Base-by-base conservation (phyloP, 2,797 vertebrate genomes). In the Pipistrellus nathusii region DNA sequence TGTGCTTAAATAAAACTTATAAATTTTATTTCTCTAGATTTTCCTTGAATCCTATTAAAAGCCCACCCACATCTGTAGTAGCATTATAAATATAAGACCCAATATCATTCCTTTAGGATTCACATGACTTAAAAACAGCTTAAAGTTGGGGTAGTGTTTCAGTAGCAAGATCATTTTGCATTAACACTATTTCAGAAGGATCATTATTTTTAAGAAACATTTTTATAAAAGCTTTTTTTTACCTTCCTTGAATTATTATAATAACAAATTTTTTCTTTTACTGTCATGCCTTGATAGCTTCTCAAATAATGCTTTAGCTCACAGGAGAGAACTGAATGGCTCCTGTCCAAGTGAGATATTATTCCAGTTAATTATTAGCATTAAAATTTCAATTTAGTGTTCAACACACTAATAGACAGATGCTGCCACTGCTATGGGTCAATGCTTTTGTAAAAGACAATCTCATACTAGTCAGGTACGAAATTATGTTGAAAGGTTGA, bases 361-460 rank as follows among this genome's bases (percentile, higher is more conserved):
- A 90, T 96, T 96, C 93, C 91, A 89, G 82, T 93, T 97, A 94
- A 93, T 94, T 88, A 92, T 95, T 89, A 88, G 72, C 62, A 87
- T 92, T 92, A 95, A 95, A 96, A 95, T 95, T 97, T 90, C 85
- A 95, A 75, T 92, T 95, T 77, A 90, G 32, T 78, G 76, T 86
- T 93, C 83, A 76, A 48, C 80, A 69, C 83, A 93, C 71, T 71
- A 53, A 87, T 23, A 94, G 94, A 91, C 85, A 96, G 95, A 92
- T 78, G 83, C 85, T 86, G 72, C 62, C 77, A 55, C 32, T 20
- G 83, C 85, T 78, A 18, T 18, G 68, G 93, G 91, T 90, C 95
- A 95, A 4, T 46, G 62, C 44, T 51, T 92, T 38, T 32, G 38
- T 30, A 91, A 96, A 91, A 96, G 82, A 90, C 69, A 73, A 72